phyloP scores from a whole-genome alignment of 2,113 vertebrate species.

The Mastomys coucha region DNA sequence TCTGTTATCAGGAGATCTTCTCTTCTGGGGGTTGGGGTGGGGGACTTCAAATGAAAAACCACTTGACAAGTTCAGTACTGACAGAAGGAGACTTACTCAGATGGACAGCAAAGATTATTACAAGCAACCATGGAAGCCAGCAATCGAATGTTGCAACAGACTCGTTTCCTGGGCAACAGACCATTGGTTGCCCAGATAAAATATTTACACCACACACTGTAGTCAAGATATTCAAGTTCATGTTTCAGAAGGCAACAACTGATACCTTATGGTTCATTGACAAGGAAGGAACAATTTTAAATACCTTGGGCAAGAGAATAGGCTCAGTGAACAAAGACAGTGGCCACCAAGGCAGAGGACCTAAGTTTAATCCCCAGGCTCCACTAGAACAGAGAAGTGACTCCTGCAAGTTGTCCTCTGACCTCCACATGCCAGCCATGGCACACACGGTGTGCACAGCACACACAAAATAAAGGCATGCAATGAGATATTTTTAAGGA shows the following conservation, averaged over 20 bases:
- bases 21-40: neutral
- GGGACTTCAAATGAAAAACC: neutral
- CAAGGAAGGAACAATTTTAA: neutral
- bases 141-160: neutral
- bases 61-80: neutral
- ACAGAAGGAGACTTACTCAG: neutral
- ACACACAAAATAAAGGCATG: neutral
- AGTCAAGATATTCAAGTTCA: neutral
- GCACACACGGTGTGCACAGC: neutral
- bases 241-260: neutral
- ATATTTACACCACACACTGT: neutral
- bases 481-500: too few species aligned
- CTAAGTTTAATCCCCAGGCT: neutral
- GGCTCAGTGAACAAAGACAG: neutral
- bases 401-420: neutral
- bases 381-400: neutral
- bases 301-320: neutral
- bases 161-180: neutral
- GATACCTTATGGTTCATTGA: neutral
- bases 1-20: neutral
- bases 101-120: neutral
- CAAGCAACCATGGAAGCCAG: neutral
- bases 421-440: neutral
- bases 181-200: neutral
- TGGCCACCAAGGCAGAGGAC: too few species aligned